These are phyloP conservation scores for Drosophila ogumai DNA, from an alignment of 1,140 invertebrate species.

Conservation along the genomic window DNA sequence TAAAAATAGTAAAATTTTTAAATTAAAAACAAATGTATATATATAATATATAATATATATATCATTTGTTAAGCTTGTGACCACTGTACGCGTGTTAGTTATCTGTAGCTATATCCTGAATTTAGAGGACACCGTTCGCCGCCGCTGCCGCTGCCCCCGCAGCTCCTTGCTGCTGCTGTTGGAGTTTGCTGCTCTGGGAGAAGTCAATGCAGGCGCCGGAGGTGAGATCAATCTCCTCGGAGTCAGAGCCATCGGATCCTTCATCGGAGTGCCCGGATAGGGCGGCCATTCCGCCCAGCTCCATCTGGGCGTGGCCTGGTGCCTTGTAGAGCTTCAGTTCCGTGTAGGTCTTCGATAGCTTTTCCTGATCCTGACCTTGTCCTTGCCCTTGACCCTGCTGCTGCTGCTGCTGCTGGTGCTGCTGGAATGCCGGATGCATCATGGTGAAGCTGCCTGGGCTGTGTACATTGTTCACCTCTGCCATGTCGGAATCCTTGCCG, in stretches of 20 bases:
- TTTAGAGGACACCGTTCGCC: conserved; percentile 67
- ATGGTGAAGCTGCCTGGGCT: conserved; percentile 70
- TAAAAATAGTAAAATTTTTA: background rate
- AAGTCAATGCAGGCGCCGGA: conserved; percentile 84
- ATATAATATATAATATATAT: too few species aligned
- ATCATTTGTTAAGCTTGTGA: background rate
- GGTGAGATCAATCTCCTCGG: conserved; percentile 84
- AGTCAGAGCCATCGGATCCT: conserved; percentile 80
- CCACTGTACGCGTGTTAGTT: conserved; percentile 20
- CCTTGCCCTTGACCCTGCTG: conserved; percentile 30
- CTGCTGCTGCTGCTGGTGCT: conserved; percentile 61
- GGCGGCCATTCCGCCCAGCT: conserved; percentile 57
- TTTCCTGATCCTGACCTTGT: conserved; percentile 55
- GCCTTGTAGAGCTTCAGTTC: conserved; percentile 84
- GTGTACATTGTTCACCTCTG: conserved; percentile 29
- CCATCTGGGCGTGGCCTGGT: conserved; percentile 45
- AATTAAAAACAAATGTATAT: too few species aligned
- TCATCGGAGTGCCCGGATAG: conserved; percentile 64
- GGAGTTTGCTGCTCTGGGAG: conserved; percentile 78
- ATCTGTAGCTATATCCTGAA: conserved; percentile 11
- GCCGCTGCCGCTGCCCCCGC: conserved; percentile 27
- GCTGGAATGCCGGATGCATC: conserved; percentile 84
- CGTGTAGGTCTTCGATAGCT: conserved; percentile 78
- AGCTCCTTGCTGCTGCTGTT: conserved; percentile 60
- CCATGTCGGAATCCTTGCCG: conserved; percentile 50